Evolutionary conservation across 2,888 invertebrate genomes (phyloP), one percentile per base, ranked within the genome.

Genomic region (Lymantria dispar): DNA sequence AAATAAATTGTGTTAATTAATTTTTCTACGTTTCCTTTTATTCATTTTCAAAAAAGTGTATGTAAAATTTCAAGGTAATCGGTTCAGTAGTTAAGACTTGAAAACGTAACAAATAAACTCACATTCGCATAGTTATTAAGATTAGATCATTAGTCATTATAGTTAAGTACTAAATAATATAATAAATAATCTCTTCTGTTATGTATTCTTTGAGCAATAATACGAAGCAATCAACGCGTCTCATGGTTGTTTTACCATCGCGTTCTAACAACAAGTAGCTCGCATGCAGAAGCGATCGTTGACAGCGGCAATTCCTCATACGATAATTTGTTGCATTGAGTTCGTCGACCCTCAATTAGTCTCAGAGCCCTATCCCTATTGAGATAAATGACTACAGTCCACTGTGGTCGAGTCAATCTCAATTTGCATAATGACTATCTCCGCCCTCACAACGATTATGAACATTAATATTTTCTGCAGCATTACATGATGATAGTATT

Each of bases 281-380:
- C 48, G 43, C 55, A 47, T 53, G 60, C 48, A 61, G 59, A 38
- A 62, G 64, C 66, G 64, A 69, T 63, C 64, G 72, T 68, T 69
- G 70, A 68, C 72, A 68, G 67, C 62, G 52, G 70, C 69, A 70
- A 73, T 78, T 68, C 70, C 61, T 80, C 74, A 75, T 75, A 61
- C 64, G 72, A 74, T 72, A 72, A 76, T 83, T 75, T 77, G 70
- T 72, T 68, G 71, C 66, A 59, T 49, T 62, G 68, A 62, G 84
- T 81, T 85, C 79, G 74, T 78, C 67, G 83, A 77, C 78, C 83
- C 69, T 74, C 80, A 82, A 85, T 86, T 84, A 84, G 76, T 69
- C 72, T 63, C 74, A 70, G 69, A 75, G 79, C 79, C 78, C 77
- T 80, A 80, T 73, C 76, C 80, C 76, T 81, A 80, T 83, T 82